These are phyloP conservation scores for Nephila pilipes DNA, from an alignment of 1,140 invertebrate species.

Conservation along the genomic window DNA sequence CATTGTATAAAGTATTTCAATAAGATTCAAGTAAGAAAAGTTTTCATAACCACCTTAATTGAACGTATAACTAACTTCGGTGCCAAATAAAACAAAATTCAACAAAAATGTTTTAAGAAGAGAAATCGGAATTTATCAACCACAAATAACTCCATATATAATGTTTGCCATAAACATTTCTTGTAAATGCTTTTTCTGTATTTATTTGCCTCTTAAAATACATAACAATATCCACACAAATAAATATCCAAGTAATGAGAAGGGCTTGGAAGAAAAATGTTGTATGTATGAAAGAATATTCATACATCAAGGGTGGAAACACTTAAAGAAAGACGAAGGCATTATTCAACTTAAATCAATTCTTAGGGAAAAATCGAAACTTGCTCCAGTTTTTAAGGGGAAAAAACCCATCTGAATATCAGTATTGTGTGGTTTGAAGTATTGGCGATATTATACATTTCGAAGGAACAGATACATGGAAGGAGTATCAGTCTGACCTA, in stretches of 20 bases:
- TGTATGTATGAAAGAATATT: not conserved
- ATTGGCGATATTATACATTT: constrained; percentile 48
- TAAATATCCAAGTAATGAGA: not conserved
- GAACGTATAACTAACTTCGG: too few relatives aligned
- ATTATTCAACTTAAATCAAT: constrained; percentile 6
- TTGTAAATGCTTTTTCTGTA: not conserved
- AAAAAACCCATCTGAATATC: constrained; percentile 7
- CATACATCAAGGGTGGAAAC: constrained; percentile 11
- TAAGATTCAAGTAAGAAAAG: too few relatives aligned
- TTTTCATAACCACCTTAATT: too few relatives aligned
- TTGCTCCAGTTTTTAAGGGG: constrained; percentile 21
- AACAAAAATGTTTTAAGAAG: not conserved
- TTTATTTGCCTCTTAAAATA: not conserved
- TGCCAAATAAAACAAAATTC: not conserved
- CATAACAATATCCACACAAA: not conserved
- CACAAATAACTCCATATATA: not conserved
- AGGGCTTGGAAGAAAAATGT: too few relatives aligned
- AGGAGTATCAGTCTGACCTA: constrained; percentile 16
- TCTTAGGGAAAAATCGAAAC: constrained; percentile 27
- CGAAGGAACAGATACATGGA: constrained; percentile 45
- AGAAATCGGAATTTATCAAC: not conserved
- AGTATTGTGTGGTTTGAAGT: constrained; percentile 57
- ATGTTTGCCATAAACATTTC: not conserved
- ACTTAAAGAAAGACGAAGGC: not conserved
- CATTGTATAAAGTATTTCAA: too few relatives aligned